Conservation (phyloP, 2,888 invertebrate genomes). For the Euspilapteryx auroguttella region DNA sequence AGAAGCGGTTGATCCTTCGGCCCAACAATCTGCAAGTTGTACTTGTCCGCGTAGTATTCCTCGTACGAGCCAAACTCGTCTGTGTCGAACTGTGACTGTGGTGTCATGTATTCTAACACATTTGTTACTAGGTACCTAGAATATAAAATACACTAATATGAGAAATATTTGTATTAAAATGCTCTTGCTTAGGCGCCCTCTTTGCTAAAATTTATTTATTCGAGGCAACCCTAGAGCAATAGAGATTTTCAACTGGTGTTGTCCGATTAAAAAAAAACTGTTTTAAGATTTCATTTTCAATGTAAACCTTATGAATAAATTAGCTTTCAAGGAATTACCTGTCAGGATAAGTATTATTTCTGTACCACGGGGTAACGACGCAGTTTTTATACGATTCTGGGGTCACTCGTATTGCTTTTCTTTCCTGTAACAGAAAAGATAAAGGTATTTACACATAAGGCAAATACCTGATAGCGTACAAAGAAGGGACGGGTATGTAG, state of each 20-base stretch:
- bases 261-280: too few relatives aligned
- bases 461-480: not conserved
- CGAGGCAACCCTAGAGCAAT: too few relatives aligned
- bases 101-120: constrained; percentile 67
- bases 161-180: too few relatives aligned
- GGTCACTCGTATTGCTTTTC: constrained; percentile 45
- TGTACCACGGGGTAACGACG: constrained; percentile 88
- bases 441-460: not conserved
- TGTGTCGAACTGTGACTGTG: constrained; percentile 68
- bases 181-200: too few relatives aligned
- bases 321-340: too few relatives aligned
- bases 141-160: constrained; percentile 7
- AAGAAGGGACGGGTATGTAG: too few relatives aligned
- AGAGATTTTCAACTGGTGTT: too few relatives aligned
- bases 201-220: too few relatives aligned
- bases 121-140: constrained; percentile 69
- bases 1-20: constrained; percentile 72
- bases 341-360: constrained; percentile 35
- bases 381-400: constrained; percentile 67
- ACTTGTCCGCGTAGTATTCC: constrained; percentile 77
- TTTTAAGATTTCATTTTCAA: too few relatives aligned
- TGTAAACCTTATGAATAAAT: too few relatives aligned
- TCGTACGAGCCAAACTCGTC: constrained; percentile 64
- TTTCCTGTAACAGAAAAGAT: constrained; percentile 18
- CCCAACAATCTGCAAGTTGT: constrained; percentile 66